Evolutionary conservation across 2,113 vertebrate species (phyloP).

Genomic region (Brienomyrus longianalis): DNA sequence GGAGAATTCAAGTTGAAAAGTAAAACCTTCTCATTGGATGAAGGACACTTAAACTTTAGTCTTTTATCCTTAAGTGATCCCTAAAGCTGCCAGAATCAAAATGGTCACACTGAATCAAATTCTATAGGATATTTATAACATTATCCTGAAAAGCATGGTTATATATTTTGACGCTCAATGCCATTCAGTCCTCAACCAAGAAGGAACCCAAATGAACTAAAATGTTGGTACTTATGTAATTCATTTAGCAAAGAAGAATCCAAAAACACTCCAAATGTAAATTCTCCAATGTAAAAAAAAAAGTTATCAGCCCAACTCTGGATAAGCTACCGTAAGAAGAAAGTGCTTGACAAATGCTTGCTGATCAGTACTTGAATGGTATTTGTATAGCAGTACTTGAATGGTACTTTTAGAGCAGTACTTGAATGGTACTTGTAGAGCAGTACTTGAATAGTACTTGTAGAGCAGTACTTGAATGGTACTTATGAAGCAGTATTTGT

Average conservation of each 20-base stretch:
- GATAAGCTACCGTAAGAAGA: background rate
- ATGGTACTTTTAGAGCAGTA: background rate
- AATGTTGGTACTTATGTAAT: background rate
- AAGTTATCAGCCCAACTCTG: background rate
- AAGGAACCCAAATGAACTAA: background rate
- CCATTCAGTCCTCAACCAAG: background rate
- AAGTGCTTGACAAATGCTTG: background rate
- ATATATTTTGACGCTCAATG: background rate
- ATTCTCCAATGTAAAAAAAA: background rate
- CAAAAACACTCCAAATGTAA: background rate
- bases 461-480: background rate
- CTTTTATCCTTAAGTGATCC: background rate
- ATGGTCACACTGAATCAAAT: background rate
- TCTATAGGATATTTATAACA: background rate
- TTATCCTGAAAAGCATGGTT: background rate
- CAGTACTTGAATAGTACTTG: background rate
- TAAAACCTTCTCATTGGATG: background rate
- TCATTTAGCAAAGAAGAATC: background rate
- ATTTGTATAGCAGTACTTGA: background rate
- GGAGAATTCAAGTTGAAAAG: background rate
- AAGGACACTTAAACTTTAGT: background rate
- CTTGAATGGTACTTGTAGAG: no score
- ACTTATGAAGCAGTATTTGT: no score
- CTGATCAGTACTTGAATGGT: background rate
- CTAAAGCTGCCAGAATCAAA: background rate